A percentile compares a stretch with the other conserved stretches of the same genome.
These are phyloP conservation scores for Latheticus oryzae DNA, from an alignment of 2,888 invertebrate species.

Conservation along the genomic window DNA sequence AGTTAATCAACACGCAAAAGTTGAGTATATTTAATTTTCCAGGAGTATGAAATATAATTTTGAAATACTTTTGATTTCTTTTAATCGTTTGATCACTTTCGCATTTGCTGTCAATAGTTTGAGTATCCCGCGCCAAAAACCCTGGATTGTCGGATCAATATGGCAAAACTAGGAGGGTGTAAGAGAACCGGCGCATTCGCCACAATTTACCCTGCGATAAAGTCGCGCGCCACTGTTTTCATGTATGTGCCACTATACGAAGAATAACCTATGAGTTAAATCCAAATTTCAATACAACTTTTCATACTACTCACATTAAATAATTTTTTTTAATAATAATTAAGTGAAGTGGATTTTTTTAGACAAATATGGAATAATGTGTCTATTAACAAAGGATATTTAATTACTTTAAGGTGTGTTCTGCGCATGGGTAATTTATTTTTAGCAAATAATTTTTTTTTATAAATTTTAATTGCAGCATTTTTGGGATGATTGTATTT, in stretches of 20 bases:
- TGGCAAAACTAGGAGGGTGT: conserved; percentile 55
- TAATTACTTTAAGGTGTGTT: conserved; percentile 59
- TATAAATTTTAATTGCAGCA: conserved; percentile 12
- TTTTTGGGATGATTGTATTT: no score
- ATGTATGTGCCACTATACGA: conserved; percentile 28
- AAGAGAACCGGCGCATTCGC: conserved; percentile 46
- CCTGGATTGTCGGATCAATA: conserved; percentile 62
- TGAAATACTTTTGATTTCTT: no score
- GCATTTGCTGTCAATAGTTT: no score
- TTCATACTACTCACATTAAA: no score
- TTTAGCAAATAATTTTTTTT: conserved; percentile 37
- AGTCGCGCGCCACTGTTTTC: conserved; percentile 41
- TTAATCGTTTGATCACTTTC: no score
- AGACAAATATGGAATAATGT: no score
- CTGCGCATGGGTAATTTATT: conserved; percentile 57
- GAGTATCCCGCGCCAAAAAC: conserved; percentile 61
- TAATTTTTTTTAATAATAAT: no score
- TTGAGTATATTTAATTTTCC: no score
- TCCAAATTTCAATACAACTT: no score
- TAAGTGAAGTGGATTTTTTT: no score
- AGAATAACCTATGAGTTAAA: conserved; percentile 41
- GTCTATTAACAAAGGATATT: conserved; percentile 50
- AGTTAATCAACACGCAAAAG: no score
- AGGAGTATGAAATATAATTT: no score
- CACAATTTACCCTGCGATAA: conserved; percentile 35